Percentiles rank a stretch among this genome's conserved stretches.
phyloP scores from a whole-genome alignment of 2,113 vertebrate species.

The Callospermophilus lateralis region DNA sequence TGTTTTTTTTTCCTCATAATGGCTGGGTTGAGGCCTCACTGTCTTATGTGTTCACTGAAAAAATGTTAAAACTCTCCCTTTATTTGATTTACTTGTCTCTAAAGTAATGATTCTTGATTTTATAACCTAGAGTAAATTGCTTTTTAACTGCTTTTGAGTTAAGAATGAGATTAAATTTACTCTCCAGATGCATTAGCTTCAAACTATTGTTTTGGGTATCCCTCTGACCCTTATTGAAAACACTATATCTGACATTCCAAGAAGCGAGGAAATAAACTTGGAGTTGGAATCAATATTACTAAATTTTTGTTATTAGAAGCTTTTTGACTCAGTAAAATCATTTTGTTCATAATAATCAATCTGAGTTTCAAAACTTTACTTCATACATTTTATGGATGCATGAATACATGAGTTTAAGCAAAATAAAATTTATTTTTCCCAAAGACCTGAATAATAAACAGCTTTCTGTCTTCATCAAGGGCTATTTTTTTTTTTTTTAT shows the following conservation, averaged over 20 bases:
- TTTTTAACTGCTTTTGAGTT: slow-evolving; percentile 52
- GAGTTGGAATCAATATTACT: not conserved
- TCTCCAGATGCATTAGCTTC: not conserved
- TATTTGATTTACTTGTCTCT: not conserved
- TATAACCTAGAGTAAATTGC: not conserved
- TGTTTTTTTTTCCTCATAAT: not conserved
- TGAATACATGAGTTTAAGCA: not conserved
- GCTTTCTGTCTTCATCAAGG: not conserved
- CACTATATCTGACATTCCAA: not conserved
- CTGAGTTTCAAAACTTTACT: not conserved
- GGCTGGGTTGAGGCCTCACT: not conserved
- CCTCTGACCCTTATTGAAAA: not conserved
- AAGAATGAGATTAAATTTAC: slow-evolving; percentile 25
- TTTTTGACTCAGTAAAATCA: not conserved
- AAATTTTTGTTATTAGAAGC: not conserved
- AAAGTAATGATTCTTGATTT: not conserved
- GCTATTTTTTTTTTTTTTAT: slow-evolving; percentile 38
- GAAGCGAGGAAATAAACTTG: slow-evolving; percentile 19
- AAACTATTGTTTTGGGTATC: not conserved
- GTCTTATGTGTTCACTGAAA: not conserved
- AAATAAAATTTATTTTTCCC: not conserved
- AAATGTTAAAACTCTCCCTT: not conserved
- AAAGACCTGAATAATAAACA: not conserved
- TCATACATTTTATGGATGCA: accelerated
- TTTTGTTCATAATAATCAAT: not conserved